phyloP scores from a whole-genome alignment of 2,888 invertebrate species.

The Pogonocherus hispidulus region DNA sequence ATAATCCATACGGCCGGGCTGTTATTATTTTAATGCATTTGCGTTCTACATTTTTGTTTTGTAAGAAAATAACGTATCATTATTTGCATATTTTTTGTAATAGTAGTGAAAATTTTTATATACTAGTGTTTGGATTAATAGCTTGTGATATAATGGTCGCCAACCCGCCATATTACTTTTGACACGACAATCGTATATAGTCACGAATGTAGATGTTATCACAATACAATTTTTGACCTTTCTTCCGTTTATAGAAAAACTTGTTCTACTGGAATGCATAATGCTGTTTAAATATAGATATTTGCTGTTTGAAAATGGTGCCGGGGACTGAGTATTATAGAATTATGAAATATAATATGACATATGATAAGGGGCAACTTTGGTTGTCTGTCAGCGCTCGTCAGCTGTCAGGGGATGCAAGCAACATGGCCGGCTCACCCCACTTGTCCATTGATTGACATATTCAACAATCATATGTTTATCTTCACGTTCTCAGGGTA shows the following conservation, averaged over 20 bases:
- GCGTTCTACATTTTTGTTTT: slow-evolving; percentile 34
- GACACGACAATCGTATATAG: slow-evolving; percentile 64
- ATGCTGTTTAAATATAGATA: slow-evolving; percentile 9
- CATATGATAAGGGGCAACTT: slow-evolving; percentile 62
- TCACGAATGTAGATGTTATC: slow-evolving; percentile 66
- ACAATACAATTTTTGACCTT: slow-evolving; percentile 41
- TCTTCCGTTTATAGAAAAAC: slow-evolving; percentile 17
- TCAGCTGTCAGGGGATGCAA: slow-evolving; percentile 63
- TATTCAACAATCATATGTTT: slow-evolving; percentile 66
- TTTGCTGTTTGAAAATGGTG: background rate
- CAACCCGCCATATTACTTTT: slow-evolving; percentile 62
- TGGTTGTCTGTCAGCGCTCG: slow-evolving; percentile 63
- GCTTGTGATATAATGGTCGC: slow-evolving; percentile 47
- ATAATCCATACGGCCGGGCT: slow-evolving; percentile 50
- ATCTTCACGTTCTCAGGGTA: slow-evolving; percentile 62
- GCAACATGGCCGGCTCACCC: slow-evolving; percentile 65
- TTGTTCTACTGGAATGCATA: background rate
- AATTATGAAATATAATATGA: slow-evolving; percentile 51
- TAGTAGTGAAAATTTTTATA: slow-evolving; percentile 47
- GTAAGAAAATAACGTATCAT: slow-evolving; percentile 42
- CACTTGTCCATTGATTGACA: slow-evolving; percentile 65
- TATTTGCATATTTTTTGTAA: slow-evolving; percentile 55
- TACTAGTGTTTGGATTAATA: slow-evolving; percentile 38
- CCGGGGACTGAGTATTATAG: background rate
- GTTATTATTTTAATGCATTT: slow-evolving; percentile 57